Percentiles rank a stretch among this genome's conserved stretches.
These are phyloP conservation scores for Allophyes oxyacanthae DNA, from an alignment of 2,888 invertebrate genomes.

Conservation along the genomic window DNA sequence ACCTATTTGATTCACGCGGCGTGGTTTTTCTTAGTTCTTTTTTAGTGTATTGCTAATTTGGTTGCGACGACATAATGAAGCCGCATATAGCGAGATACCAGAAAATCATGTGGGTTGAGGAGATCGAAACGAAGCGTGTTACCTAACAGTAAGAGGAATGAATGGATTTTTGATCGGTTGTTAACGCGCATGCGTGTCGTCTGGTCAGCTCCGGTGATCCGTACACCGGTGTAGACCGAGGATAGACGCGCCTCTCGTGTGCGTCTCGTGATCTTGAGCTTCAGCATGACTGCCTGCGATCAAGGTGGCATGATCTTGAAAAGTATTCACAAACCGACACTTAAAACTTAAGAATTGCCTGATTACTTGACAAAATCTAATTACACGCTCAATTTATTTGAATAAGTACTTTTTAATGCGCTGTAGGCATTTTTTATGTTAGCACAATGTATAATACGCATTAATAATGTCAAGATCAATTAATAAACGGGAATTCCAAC, in stretches of 20 bases:
- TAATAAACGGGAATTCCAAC: too few species aligned
- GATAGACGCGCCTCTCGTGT: slow-evolving; percentile 8
- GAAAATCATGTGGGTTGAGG: slow-evolving; percentile 49
- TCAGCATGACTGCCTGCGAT: background rate
- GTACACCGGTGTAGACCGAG: background rate
- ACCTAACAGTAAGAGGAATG: slow-evolving; percentile 61
- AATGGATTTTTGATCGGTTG: slow-evolving; percentile 64
- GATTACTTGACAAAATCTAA: background rate
- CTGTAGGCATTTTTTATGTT: too few species aligned
- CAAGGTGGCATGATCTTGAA: too few species aligned
- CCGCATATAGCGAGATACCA: slow-evolving; percentile 32
- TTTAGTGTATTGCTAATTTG: slow-evolving; percentile 48
- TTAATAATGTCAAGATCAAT: too few species aligned
- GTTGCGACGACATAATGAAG: slow-evolving; percentile 37
- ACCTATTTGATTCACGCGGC: slow-evolving; percentile 49
- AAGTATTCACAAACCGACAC: background rate
- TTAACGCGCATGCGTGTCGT: slow-evolving; percentile 68
- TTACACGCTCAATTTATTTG: background rate
- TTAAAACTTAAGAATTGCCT: background rate
- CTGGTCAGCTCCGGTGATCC: slow-evolving; percentile 37
- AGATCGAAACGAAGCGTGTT: slow-evolving; percentile 57
- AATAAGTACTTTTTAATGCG: too few species aligned
- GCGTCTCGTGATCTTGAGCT: slow-evolving; percentile 11
- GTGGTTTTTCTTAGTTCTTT: slow-evolving; percentile 47
- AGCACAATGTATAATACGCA: too few species aligned